These are phyloP conservation scores for Catocala sponsa DNA, from an alignment of 2,888 invertebrate genomes.

Conservation along the genomic window DNA sequence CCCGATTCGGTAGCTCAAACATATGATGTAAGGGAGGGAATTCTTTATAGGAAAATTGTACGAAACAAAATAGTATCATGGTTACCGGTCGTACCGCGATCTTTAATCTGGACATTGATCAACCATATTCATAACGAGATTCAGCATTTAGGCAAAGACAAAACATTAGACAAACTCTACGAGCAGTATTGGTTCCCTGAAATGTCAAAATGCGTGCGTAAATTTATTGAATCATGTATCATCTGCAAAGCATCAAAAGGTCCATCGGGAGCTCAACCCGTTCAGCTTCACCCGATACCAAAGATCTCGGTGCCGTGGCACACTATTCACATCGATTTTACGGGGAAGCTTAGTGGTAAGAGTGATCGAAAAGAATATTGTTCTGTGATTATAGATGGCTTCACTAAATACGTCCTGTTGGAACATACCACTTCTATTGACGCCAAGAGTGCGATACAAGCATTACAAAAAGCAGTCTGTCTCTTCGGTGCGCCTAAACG, in stretches of 20 bases:
- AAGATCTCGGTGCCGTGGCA: slow-evolving; percentile 42
- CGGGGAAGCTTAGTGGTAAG: slow-evolving; percentile 43
- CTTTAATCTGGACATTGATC: slow-evolving; percentile 35
- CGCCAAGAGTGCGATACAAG: slow-evolving; percentile 23
- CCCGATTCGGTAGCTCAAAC: no score
- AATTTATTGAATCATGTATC: slow-evolving; percentile 21
- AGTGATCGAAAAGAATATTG: slow-evolving; percentile 49
- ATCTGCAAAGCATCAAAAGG: slow-evolving; percentile 26
- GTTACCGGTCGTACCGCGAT: no score
- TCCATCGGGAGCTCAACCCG: slow-evolving; percentile 17
- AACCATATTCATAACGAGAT: slow-evolving; percentile 1
- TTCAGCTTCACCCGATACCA: slow-evolving; percentile 40
- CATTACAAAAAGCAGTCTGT: slow-evolving; percentile 37
- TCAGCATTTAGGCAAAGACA: no score
- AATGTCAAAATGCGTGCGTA: slow-evolving; percentile 16
- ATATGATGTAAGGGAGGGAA: no score
- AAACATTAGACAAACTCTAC: slow-evolving; percentile 5
- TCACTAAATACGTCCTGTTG: slow-evolving; percentile 13
- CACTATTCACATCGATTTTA: slow-evolving; percentile 50
- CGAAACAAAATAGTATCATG: no score
- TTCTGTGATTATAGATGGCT: slow-evolving; percentile 44
- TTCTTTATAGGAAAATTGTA: no score
- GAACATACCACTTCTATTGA: slow-evolving; percentile 35
- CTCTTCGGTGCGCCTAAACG: slow-evolving; percentile 45
- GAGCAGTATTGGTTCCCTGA: slow-evolving; percentile 12